Evolutionary conservation across 2,888 invertebrate species (phyloP), one percentile per base, ranked within the genome.

Genomic region (Leistus spinibarbis): DNA sequence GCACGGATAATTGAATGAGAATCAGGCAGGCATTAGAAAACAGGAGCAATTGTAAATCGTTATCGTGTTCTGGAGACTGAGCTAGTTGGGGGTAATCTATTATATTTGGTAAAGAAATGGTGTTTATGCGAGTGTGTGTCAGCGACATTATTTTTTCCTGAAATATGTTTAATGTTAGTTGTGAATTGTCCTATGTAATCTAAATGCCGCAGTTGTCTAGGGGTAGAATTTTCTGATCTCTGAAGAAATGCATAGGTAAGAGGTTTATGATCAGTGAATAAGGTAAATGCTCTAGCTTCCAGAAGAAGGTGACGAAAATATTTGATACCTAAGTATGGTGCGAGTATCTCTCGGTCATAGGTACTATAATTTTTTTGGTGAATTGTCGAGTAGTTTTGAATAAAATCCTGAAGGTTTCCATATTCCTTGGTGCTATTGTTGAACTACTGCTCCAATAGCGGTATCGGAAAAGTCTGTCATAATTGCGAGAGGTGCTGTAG

Each of bases 201-300:
- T 22, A 68, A 22, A 54, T 67, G 53, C 17, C 40, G 54, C 9
- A 68, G 16, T 20, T 69, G 24, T 2, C 83, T 69, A 24, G 24
- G 24, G 7, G 24, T 24, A 7, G 24, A 24, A 24, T 24, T 24
- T 24, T 24, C 24, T 24, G 24, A 7, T 24, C 7, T 24, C 24
- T 24, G 24, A 24, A 4, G 3, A 67, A 85, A 81, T 0, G 83
- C 82, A 56, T 76, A 82, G 0, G 76, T 79, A 5, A 83, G 75
- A 2, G 82, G 82, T 56, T 81, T 82, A 71, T 81, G 83, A 78
- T 82, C 82, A 0, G 83, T 84, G 16, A 77, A 67, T 19, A 67
- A 16, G 9, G 40, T 53, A 67, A n/a, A 67, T 17, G 9, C 24
- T 24, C 24, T 24, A 24, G 24, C 24, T 24, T 24, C 24, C 7